Percentiles rank a stretch among this genome's conserved stretches.
These are phyloP conservation scores for Climacteris rufus DNA, from an alignment of 2,113 vertebrate species.

Conservation along the genomic window DNA sequence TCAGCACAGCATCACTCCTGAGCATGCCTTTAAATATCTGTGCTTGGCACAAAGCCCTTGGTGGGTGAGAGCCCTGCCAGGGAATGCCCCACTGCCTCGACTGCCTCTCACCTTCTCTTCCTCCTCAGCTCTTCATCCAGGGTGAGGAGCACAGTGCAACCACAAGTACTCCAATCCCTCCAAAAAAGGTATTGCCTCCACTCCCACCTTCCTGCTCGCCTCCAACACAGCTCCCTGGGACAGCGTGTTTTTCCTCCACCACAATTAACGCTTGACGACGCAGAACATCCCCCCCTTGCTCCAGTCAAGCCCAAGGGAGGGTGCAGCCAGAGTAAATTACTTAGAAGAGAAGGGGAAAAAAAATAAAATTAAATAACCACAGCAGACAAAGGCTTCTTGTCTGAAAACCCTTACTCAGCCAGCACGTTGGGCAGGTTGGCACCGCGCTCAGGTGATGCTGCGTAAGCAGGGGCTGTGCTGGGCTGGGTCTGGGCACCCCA, in stretches of 20 bases:
- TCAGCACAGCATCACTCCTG: rapidly evolving
- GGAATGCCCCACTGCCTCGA: neutral
- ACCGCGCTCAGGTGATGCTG: neutral
- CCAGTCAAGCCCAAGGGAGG: neutral
- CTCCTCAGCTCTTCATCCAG: neutral
- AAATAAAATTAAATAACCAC: neutral
- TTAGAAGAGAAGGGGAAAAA: neutral
- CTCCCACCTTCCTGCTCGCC: conserved; percentile 11
- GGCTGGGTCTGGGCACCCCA: neutral
- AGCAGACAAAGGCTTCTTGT: conserved; percentile 18
- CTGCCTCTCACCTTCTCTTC: conserved; percentile 55
- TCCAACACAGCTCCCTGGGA: conserved; percentile 32
- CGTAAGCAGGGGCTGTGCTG: neutral
- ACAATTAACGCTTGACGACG: neutral
- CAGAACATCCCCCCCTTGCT: neutral
- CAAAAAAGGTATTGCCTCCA: conserved; percentile 63
- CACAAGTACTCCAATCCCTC: neutral
- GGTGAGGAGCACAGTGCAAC: rapidly evolving
- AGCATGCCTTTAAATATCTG: neutral
- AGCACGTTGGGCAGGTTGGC: neutral
- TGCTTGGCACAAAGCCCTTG: neutral
- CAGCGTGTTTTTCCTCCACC: conserved; percentile 58
- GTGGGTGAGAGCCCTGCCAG: neutral
- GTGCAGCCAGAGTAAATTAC: neutral
- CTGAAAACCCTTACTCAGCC: neutral